Evolutionary conservation across 2,888 invertebrate species (phyloP), one percentile per base, ranked within the genome.

Genomic region (Acanthopleura granulata): DNA sequence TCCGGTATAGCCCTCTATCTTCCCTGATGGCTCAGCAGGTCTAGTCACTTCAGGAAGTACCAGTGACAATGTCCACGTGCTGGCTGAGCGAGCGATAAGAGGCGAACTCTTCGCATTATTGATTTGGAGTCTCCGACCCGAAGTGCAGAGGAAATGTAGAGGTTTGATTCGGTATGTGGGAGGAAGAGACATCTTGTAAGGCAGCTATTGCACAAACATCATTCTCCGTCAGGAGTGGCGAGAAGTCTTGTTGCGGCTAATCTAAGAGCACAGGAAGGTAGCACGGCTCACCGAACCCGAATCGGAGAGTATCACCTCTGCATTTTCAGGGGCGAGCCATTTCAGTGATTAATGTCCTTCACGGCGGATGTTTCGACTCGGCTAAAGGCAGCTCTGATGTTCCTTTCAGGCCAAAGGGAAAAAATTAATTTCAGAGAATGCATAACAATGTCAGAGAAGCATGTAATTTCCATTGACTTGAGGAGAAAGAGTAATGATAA

Each of bases 181-280:
- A 57, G 57, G 57, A 57, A 57, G 57, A 22, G 57, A 57, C 22
- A 22, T 22, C 57, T 57, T 57, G 57, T 57, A 57, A 57, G n/a
- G 25, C 66, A 66, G 16, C 66, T 66, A 66, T 66, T 66, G 66
- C 66, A 66, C 66, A 66, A 66, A 66, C 66, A 66, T 66, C 25
- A 66, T 66, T 66, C 66, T 27, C 22, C 25, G 66, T 66, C 66
- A 18, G 29, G 66, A 66, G 14, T 66, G 22, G 25, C 22, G 66
- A 27, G 66, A 16, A 25, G 29, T 22, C 29, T 27, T 27, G 25
- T 27, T 66, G 66, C 29, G 66, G 66, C 16, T 66, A 66, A 66
- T 15, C 29, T 66, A 25, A 27, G 66, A 27, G 29, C 66, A 27
- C 22, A 27, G 57, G 66, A 66, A 66, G 66, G 25, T 25, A 66